Evolutionary conservation across 2,888 invertebrate species (phyloP).

Genomic region (Cybosia mesomella): DNA sequence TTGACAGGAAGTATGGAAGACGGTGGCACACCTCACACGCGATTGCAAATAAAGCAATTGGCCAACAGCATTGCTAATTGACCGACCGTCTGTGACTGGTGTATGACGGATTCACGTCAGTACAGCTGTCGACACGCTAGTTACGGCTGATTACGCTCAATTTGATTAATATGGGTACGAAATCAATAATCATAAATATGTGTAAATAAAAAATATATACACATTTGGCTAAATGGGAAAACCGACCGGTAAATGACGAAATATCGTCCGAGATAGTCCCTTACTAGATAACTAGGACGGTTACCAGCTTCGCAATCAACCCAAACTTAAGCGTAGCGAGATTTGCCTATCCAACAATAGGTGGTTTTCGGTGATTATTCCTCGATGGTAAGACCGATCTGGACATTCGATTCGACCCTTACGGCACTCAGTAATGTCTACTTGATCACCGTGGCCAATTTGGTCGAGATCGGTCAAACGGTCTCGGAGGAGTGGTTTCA

Average conservation of each 20-base stretch:
- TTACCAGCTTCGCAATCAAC: too few species aligned
- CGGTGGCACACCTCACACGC: constrained; percentile 62
- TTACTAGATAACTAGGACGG: too few species aligned
- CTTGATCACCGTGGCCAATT: too few species aligned
- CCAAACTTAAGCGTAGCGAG: too few species aligned
- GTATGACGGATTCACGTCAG: constrained; percentile 57
- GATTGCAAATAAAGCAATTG: constrained; percentile 77
- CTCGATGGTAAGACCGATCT: too few species aligned
- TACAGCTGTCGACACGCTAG: constrained; percentile 33
- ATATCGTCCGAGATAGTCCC: neutral
- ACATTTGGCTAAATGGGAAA: constrained; percentile 26
- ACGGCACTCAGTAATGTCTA: too few species aligned
- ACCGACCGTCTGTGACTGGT: constrained; percentile 56
- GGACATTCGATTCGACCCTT: too few species aligned
- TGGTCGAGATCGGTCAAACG: too few species aligned
- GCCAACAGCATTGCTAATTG: constrained; percentile 60
- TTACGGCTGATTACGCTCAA: neutral
- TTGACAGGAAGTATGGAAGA: constrained; percentile 70
- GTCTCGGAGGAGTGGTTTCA: too few species aligned
- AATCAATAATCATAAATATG: constrained; percentile 27
- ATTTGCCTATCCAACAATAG: too few species aligned
- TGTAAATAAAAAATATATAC: constrained; percentile 16
- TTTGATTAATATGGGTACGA: constrained; percentile 27
- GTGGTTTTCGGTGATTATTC: too few species aligned
- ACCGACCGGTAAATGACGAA: neutral